phyloP scores from a whole-genome alignment of 2,113 vertebrate species.

The Tapirus terrestris region DNA sequence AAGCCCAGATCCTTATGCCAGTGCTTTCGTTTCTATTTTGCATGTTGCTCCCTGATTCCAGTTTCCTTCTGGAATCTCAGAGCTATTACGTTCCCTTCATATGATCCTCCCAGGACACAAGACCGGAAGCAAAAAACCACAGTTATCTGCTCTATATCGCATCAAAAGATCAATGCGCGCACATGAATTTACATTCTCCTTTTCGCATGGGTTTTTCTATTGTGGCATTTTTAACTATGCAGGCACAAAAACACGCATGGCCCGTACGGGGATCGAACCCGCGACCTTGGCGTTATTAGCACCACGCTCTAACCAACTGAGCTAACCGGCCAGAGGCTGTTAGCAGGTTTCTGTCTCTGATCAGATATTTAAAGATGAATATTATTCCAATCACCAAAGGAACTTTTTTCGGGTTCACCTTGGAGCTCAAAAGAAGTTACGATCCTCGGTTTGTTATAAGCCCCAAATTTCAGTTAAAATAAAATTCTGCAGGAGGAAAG shows the following conservation, averaged over 20 bases:
- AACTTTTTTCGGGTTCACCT: background rate
- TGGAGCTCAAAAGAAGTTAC: background rate
- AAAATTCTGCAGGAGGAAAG: background rate
- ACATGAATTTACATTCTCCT: accelerated
- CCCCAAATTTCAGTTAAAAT: background rate
- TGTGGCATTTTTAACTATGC: accelerated
- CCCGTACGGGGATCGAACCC: background rate
- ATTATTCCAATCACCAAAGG: too few species aligned
- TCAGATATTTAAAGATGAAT: background rate
- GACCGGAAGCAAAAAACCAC: accelerated
- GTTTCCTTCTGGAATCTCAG: background rate
- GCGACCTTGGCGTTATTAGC: background rate
- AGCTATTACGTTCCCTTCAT: background rate
- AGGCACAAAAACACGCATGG: accelerated
- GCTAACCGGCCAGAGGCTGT: accelerated
- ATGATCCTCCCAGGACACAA: background rate
- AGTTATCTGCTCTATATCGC: accelerated
- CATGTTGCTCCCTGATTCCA: background rate
- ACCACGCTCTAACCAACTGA: background rate
- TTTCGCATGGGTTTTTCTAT: background rate
- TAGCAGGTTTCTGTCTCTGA: accelerated
- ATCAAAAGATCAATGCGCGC: accelerated
- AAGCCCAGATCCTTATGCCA: background rate
- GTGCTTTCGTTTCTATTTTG: background rate
- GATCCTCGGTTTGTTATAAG: background rate